These are phyloP conservation scores for Exaiptasia diaphana DNA, from an alignment of 64 coral and sea anemone species.

Conservation along the genomic window DNA sequence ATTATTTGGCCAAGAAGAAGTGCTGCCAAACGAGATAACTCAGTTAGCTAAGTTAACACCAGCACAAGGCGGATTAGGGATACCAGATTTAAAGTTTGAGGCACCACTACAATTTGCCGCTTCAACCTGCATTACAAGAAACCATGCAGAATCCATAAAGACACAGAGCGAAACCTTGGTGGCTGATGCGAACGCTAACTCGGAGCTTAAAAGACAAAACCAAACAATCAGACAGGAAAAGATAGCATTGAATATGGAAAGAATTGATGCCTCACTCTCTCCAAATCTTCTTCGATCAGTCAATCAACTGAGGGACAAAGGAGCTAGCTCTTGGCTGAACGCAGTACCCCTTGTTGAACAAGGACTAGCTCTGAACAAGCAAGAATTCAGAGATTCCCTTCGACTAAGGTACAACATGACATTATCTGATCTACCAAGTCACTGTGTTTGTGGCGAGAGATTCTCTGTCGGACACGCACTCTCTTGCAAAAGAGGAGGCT, in stretches of 20 bases:
- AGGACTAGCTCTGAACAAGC: conserved; percentile 19
- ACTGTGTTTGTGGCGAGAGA: neutral
- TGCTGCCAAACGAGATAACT: neutral
- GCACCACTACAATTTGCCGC: conserved; percentile 7
- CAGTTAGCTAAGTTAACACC: conserved; percentile 17
- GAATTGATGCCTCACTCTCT: conserved; percentile 36
- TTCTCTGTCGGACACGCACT: neutral
- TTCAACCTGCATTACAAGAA: neutral
- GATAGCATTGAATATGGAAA: conserved; percentile 9
- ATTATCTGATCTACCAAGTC: neutral
- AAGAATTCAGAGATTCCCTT: conserved; percentile 32
- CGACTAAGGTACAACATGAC: conserved; percentile 11
- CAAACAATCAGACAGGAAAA: neutral
- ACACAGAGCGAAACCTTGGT: neutral
- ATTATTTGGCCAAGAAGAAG: conserved; percentile 17
- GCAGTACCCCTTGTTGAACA: neutral
- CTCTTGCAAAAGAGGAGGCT: conserved; percentile 16
- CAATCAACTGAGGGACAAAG: conserved; percentile 28
- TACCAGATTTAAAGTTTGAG: neutral
- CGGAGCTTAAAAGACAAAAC: conserved; percentile 7
- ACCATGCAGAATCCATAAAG: conserved; percentile 10
- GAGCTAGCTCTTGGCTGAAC: conserved; percentile 7
- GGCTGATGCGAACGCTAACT: neutral
- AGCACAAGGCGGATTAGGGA: conserved; percentile 12
- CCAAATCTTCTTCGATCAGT: conserved; percentile 45